Percentiles rank a stretch among this genome's conserved stretches.
Conservation (phyloP, 2,113 vertebrate genomes). For the Copsychus sechellarum region DNA sequence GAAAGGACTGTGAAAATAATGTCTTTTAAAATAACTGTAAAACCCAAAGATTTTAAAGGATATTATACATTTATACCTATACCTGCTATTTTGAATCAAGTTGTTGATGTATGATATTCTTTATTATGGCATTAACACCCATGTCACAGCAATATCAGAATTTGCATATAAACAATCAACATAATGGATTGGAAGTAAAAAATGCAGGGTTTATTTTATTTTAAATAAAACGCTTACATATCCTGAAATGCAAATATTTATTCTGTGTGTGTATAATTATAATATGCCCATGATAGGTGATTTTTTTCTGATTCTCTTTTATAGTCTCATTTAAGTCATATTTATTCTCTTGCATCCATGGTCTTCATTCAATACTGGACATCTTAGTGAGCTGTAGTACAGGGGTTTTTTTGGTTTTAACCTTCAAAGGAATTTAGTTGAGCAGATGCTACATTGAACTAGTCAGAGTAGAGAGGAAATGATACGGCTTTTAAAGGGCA, state of each 20-base stretch:
- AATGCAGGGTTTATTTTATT: slow-evolving; percentile 46
- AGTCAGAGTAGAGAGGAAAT: slow-evolving; percentile 80
- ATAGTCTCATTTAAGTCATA: not conserved
- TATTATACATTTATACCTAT: not conserved
- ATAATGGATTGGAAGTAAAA: slow-evolving; percentile 46
- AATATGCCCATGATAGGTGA: not conserved
- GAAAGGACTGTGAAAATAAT: slow-evolving; percentile 71
- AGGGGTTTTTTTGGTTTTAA: slow-evolving; percentile 71
- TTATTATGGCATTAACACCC: slow-evolving; percentile 66
- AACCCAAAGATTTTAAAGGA: slow-evolving; percentile 52
- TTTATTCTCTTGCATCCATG: slow-evolving; percentile 10
- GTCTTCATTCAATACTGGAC: slow-evolving; percentile 52
- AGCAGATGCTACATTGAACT: slow-evolving; percentile 81
- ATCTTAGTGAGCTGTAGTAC: slow-evolving; percentile 38
- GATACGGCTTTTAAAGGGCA: slow-evolving; percentile 83
- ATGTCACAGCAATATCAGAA: slow-evolving; percentile 63
- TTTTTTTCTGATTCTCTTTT: slow-evolving; percentile 11
- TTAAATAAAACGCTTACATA: slow-evolving; percentile 51
- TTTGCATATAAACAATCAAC: slow-evolving; percentile 69
- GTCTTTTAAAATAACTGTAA: slow-evolving; percentile 66
- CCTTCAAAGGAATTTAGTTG: slow-evolving; percentile 83
- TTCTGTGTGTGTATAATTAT: slow-evolving; percentile 51
- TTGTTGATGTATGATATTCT: slow-evolving; percentile 29
- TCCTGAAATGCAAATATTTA: slow-evolving; percentile 60
- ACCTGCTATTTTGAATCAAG: slow-evolving; percentile 43